Base-by-base conservation (phyloP, 2,797 vertebrate genomes). In the Botia almorhae region DNA sequence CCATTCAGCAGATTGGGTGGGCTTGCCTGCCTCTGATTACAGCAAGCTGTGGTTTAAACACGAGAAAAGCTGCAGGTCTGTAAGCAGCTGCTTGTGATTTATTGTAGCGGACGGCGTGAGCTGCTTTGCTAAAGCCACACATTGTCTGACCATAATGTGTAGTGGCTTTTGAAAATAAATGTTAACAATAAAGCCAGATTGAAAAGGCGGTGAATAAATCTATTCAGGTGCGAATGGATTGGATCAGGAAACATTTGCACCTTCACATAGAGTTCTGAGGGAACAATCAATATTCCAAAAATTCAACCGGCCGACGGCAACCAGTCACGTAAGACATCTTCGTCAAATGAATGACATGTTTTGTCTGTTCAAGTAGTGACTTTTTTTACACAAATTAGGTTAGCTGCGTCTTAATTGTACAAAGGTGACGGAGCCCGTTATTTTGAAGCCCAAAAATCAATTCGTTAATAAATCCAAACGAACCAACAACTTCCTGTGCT, bases 91-190 rank as follows among this genome's bases (percentile, higher is more conserved):
- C 6, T 17, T n/a, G 11, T 75, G 76, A 77, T 58, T 65, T 61
- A 71, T 55, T 39, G 26, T 53, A 14, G 4, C 2, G n/a, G 73
- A 53, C n/a, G 16, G 63, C n/a, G 65, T 53, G 61, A 65, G 29
- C 61, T 53, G 74, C 46, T 63, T 55, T 46, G 26, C 48, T 53
- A 65, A 65, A 65, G 33, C 64, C 74, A 46, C 55, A 36, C 63
- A 68, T 68, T 71, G 65, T 60, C 36, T 26, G 46, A 50, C 46
- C 39, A 70, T 81, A 69, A 78, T 69, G 29, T 74, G 63, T 39
- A 56, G 39, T 72, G 64, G 76, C 60, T 67, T 71, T 81, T 39
- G 39, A 67, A 7, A 81, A 81, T 68, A 61, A 73, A 70, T 26
- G 60, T 78, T 69, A 78, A 78, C 50, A 65, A 78, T 69, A 65